Conservation (phyloP, 2,888 invertebrate genomes). For the Pachymerium ferrugineum region DNA sequence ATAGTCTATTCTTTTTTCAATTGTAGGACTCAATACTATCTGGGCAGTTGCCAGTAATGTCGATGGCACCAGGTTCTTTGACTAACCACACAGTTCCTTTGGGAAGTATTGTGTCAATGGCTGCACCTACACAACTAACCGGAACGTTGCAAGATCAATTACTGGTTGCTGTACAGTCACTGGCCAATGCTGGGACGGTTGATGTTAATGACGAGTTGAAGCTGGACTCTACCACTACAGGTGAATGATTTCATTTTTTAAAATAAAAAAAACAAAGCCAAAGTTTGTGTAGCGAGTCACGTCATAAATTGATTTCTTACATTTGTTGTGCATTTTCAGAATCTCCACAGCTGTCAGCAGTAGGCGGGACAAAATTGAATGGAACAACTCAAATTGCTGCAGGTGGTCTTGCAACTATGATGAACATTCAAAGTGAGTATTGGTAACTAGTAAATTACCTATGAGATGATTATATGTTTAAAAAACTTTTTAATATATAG, state of each 20-base stretch:
- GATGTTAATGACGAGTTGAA: constrained; percentile 34
- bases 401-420: constrained; percentile 31
- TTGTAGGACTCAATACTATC: constrained; percentile 29
- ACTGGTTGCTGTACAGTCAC: constrained; percentile 37
- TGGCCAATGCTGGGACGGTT: constrained; percentile 35
- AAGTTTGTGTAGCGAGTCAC: constrained; percentile 35
- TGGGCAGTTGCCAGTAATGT: constrained; percentile 34
- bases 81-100: constrained; percentile 36
- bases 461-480: too few species aligned
- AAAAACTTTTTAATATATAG: too few species aligned
- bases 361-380: constrained; percentile 34
- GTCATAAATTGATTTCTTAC: constrained; percentile 30
- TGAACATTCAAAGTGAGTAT: constrained; percentile 32
- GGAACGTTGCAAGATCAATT: constrained; percentile 36
- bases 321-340: constrained; percentile 18
- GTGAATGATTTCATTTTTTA: not conserved
- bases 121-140: constrained; percentile 35
- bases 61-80: constrained; percentile 36
- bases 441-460: too few species aligned
- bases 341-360: constrained; percentile 35
- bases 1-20: not conserved
- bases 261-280: not conserved
- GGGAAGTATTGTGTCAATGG: constrained; percentile 37
- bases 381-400: constrained; percentile 28
- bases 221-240: constrained; percentile 14